phyloP scores from a whole-genome alignment of 2,888 invertebrate species.

The Quadroppia sp. region DNA sequence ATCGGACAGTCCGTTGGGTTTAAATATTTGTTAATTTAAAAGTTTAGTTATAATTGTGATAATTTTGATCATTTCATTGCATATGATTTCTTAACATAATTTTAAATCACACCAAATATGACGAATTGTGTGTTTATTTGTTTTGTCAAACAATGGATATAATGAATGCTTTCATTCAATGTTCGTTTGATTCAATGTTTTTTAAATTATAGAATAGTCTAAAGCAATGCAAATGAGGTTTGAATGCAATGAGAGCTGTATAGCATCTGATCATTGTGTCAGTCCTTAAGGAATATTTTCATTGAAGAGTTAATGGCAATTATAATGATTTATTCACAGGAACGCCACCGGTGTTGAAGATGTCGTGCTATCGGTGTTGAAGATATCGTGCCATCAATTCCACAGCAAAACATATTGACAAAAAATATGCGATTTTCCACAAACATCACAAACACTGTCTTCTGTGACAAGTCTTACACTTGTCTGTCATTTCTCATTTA shows the following conservation, averaged over 20 bases:
- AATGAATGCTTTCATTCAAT: too few species aligned
- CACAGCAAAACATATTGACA: constrained; percentile 4
- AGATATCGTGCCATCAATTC: constrained; percentile 19
- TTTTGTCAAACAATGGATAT: too few species aligned
- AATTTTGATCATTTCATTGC: too few species aligned
- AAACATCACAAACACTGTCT: background rate
- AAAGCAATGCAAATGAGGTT: background rate
- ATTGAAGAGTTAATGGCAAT: constrained; percentile 29
- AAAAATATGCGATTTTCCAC: constrained; percentile 15
- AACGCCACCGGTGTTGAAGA: constrained; percentile 33
- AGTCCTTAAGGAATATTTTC: constrained; percentile 36
- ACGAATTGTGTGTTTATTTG: too few species aligned
- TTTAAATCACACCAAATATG: too few species aligned
- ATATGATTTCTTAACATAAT: too few species aligned
- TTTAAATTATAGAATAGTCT: background rate
- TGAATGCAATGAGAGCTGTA: background rate
- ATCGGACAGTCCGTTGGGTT: too few species aligned
- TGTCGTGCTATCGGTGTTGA: too few species aligned
- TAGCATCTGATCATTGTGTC: constrained; percentile 11
- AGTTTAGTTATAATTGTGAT: too few species aligned
- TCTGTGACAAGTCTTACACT: background rate
- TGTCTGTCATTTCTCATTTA: constrained; percentile 23
- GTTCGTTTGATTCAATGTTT: background rate
- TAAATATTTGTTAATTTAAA: too few species aligned
- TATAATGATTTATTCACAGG: constrained; percentile 31